Base-by-base conservation (phyloP, 1,140 invertebrate genomes). In the Acromyrmex charruanus region DNA sequence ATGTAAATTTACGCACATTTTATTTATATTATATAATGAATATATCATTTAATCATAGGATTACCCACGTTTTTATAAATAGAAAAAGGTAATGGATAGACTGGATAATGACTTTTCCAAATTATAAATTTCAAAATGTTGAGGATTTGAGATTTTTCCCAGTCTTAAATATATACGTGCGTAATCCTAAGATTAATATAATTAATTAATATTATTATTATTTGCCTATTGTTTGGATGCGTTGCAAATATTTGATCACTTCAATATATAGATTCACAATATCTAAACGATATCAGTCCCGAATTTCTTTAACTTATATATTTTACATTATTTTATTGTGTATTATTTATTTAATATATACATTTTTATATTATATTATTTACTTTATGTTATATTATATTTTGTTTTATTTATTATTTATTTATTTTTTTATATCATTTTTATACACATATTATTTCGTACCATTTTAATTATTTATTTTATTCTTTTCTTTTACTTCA, bases 11-110 rank as follows among this genome's bases (percentile, higher is more conserved):
- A 35, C 35, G n/a, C 3, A 6, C 58, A 12, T 59, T 35, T 16
- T 31, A 16, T n/a, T 66, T 66, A n/a, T 39, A 66, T 66, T 66
- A 35, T 66, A 35, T 66, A 35, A 66, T 66, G 35, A 35, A 35
- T 35, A n/a, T n/a, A 35, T n/a, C 2, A 3, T 65, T 65, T 39
- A 68, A 44, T 2, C 4, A 14, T 68, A 4, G 10, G 10, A 68
- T 3, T 68, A 39, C 31, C 1, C 18, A 44, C 65, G 35, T 68
- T 12, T 68, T 44, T 68, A 44, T 65, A 35, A 12, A 16, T 14
- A 7, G 12, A 31, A 63, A 18, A 31, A 61, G 28, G 0, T 25
- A 25, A 1, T 25, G 25, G 25, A 25, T 61, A 28, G 4, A 61
- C 1, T 55, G 16, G 53, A 6, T 55, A 55, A 55, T n/a, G 25